Evolutionary conservation across 1,140 invertebrate genomes (phyloP).

Genomic region (Euwallacea fornicatus): DNA sequence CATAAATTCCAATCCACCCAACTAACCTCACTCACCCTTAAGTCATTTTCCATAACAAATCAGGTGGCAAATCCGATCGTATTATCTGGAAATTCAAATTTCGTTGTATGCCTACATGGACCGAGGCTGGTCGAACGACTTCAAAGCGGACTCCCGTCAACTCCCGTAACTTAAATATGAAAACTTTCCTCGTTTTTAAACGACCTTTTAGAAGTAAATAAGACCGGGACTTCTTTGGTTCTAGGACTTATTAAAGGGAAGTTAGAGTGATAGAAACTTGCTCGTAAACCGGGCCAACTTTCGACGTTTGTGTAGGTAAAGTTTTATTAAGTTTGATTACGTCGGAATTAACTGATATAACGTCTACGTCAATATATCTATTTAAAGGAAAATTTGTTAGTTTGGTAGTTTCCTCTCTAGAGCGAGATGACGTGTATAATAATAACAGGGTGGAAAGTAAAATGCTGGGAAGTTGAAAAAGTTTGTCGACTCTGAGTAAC

Average conservation of each 20-base stretch:
- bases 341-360: background rate
- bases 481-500: no score
- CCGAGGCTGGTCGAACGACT: background rate
- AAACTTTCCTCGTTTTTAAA: conserved; percentile 18
- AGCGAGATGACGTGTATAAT: no score
- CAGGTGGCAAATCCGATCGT: conserved; percentile 10
- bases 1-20: no score
- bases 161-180: conserved; percentile 19
- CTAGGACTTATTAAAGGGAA: conserved; percentile 13
- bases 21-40: no score
- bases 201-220: conserved; percentile 18
- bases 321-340: conserved; percentile 2
- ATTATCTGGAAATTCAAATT: conserved; percentile 12
- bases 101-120: background rate
- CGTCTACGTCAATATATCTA: no score
- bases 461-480: no score
- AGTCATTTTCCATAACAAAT: conserved; percentile 1
- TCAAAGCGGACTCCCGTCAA: conserved; percentile 13
- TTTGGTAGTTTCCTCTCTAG: no score
- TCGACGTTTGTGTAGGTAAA: background rate
- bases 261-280: conserved; percentile 2
- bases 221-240: conserved; percentile 13
- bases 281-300: background rate
- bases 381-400: no score
- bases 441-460: no score